A percentile compares a stretch with the other conserved stretches of the same genome.
Evolutionary conservation across 2,113 vertebrate genomes (phyloP).

Genomic region (Plecturocebus donacophilus): DNA sequence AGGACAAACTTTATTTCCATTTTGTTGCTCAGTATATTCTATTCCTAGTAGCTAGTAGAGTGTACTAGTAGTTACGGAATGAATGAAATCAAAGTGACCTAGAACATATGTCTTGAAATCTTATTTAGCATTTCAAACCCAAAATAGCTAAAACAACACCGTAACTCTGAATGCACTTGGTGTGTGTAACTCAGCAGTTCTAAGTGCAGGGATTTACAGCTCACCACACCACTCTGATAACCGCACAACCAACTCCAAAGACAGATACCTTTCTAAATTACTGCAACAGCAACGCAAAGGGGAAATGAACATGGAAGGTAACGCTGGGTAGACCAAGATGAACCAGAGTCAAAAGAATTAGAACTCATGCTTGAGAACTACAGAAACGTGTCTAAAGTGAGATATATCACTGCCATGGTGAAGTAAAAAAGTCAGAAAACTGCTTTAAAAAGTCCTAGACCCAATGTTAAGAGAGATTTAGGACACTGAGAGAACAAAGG

Average conservation of each 20-base stretch:
- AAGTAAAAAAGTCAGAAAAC: background rate
- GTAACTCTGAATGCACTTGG: background rate
- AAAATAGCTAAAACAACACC: background rate
- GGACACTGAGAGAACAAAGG: background rate
- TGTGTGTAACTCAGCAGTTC: background rate
- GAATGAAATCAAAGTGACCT: background rate
- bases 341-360: background rate
- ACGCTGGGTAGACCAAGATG: background rate
- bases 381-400: background rate
- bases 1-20: background rate
- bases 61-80: background rate
- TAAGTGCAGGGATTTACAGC: background rate
- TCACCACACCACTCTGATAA: background rate
- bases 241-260: background rate
- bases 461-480: background rate
- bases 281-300: background rate
- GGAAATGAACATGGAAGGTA: background rate
- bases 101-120: background rate
- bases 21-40: background rate
- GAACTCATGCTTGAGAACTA: background rate
- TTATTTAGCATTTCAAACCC: background rate
- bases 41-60: background rate
- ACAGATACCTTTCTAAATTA: background rate
- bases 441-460: background rate
- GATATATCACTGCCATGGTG: background rate